Evolutionary conservation across 2,888 invertebrate species (phyloP).

Genomic region (Thereva nobilitata): DNA sequence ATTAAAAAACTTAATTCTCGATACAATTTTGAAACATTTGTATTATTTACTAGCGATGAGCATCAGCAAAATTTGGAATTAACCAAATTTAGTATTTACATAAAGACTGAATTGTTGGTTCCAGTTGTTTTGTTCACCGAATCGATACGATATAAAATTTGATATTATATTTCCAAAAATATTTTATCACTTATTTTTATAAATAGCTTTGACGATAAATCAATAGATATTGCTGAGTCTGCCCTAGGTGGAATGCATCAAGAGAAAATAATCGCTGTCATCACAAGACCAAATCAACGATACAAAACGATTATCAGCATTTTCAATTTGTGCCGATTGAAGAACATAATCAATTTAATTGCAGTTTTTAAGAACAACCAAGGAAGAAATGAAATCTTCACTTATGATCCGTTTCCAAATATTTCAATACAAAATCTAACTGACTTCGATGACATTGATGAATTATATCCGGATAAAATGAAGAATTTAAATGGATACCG

Average conservation of each 20-base stretch:
- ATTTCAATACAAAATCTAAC: constrained; percentile 5
- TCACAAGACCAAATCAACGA: background rate
- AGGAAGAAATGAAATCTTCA: background rate
- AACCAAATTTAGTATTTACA: background rate
- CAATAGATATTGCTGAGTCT: background rate
- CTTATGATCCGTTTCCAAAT: constrained; percentile 18
- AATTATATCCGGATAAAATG: constrained; percentile 13
- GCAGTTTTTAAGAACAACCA: constrained; percentile 1
- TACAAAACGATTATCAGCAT: background rate
- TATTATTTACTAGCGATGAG: background rate
- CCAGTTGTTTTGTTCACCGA: background rate
- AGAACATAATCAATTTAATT: constrained; percentile 16
- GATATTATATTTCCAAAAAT: background rate
- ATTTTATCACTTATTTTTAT: constrained; percentile 7
- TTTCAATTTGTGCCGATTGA: constrained; percentile 5
- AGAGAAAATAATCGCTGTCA: constrained; percentile 8
- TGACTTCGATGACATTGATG: background rate
- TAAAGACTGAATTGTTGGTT: background rate
- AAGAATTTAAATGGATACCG: constrained; percentile 22
- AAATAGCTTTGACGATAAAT: background rate
- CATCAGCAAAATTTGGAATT: background rate
- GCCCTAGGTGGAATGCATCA: constrained; percentile 12
- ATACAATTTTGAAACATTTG: background rate
- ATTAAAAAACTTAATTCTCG: background rate
- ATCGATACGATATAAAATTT: background rate